Evolutionary conservation across 2,797 vertebrate genomes (phyloP), one percentile per base, ranked within the genome.

Genomic region (Tiaroga cobitis): DNA sequence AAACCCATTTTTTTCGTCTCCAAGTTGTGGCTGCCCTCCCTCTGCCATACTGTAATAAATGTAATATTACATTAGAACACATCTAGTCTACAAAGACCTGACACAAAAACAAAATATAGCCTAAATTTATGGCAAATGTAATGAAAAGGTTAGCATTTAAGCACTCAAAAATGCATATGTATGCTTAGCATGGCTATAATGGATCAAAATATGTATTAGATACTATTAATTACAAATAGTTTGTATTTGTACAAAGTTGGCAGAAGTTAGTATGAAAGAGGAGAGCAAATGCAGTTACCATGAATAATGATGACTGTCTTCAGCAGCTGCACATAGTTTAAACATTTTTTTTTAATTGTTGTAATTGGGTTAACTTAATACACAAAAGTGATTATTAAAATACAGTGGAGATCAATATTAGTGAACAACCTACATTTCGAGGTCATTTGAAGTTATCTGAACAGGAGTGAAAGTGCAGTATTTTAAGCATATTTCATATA

Each of bases 1-100:
- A 77, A 6, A 77, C 51, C 51, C 51, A 59, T 4, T 77, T 56
- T 51, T 37, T 77, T 15, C 32, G 32, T 43, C 54, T 59, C 54
- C 21, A 78, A 15, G 75, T 56, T 37, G 75, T 4, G 10, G 54
- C 39, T 56, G 75, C 54, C 54, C 21, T 78, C 32, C 75, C 75
- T 78, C 11, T 34, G 19, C 73, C 46, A 76, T 51, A 76, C 73
- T 76, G 43, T 51, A 41, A 70, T 49, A 37, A 70, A 70, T 6
- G 21, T 26, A 3, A 18, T 16, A 6, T 32, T 32, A 65, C 16
- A 65, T 32, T 65, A 32, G 3, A 65, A 18, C 29, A 65, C 29
- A 8, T 32, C 15, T 16, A n/a, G 29, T 32, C 26, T 65, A 13
- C 63, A 65, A 65, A 65, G 29, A 65, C 6, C 13, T 65, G 26